These are phyloP conservation scores for Callospermophilus lateralis DNA, from an alignment of 2,113 vertebrate genomes.

Conservation along the genomic window DNA sequence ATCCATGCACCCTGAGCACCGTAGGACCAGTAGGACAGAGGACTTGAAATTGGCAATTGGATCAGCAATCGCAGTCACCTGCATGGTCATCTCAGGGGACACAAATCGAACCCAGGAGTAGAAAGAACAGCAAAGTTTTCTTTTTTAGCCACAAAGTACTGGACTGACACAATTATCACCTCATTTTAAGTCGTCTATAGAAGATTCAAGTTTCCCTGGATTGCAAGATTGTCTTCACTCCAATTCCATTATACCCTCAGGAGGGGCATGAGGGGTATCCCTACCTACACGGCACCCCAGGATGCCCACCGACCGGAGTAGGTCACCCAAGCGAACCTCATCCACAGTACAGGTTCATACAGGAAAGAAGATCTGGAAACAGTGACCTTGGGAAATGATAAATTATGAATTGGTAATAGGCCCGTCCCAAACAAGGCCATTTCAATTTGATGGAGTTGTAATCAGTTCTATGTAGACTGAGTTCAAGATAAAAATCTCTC, in stretches of 20 bases:
- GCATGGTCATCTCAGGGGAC: neutral
- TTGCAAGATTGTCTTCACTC: neutral
- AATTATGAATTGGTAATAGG: neutral
- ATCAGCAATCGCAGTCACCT: neutral
- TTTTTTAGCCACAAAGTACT: neutral
- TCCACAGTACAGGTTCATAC: accelerated
- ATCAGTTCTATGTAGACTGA: neutral
- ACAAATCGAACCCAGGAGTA: neutral
- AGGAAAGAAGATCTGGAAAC: neutral
- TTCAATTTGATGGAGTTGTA: neutral
- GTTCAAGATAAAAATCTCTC: neutral
- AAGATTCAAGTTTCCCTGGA: neutral
- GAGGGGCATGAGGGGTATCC: neutral
- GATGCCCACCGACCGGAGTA: accelerated
- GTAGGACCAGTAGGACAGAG: neutral
- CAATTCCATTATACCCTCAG: neutral
- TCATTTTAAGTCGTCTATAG: neutral
- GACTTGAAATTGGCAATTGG: neutral
- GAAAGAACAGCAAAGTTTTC: neutral
- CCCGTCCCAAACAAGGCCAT: neutral
- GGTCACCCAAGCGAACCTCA: neutral
- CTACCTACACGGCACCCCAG: no score
- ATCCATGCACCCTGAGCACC: neutral
- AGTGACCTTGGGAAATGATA: neutral
- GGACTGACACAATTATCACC: neutral